Evolutionary conservation across 2,888 invertebrate species (phyloP).

Genomic region (Synanthedon andrenaeformis): DNA sequence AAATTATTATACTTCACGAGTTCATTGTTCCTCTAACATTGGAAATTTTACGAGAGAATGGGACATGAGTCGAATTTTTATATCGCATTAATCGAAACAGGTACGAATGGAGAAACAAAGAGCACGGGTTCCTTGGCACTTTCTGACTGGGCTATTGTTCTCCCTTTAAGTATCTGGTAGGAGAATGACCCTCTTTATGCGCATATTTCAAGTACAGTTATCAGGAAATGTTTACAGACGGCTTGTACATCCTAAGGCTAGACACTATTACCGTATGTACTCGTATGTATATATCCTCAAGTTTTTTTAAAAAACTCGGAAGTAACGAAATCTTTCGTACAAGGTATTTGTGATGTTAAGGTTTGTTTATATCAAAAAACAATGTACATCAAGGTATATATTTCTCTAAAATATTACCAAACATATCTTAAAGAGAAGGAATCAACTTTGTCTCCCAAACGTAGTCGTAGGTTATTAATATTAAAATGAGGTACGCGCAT

Average conservation of each 20-base stretch:
- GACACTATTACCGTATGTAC: too few species aligned
- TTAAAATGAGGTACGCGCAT: constrained; percentile 26
- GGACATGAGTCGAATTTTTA: constrained; percentile 60
- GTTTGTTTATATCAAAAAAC: constrained; percentile 7
- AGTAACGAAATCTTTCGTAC: constrained; percentile 18
- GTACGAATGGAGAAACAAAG: constrained; percentile 47
- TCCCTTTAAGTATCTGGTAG: constrained; percentile 26
- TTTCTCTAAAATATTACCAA: constrained; percentile 14
- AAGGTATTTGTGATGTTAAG: constrained; percentile 23
- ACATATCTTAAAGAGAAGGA: too few species aligned
- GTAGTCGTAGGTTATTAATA: constrained; percentile 9
- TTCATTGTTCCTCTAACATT: constrained; percentile 53
- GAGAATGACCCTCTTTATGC: constrained; percentile 56
- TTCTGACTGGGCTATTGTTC: constrained; percentile 56
- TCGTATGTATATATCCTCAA: too few species aligned
- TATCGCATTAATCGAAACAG: constrained; percentile 44
- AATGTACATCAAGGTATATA: constrained; percentile 20
- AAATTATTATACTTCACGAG: constrained; percentile 12
- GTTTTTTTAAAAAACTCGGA: constrained; percentile 14
- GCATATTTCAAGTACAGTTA: constrained; percentile 15
- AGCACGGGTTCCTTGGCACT: constrained; percentile 36
- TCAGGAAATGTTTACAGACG: too few species aligned
- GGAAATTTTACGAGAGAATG: constrained; percentile 54
- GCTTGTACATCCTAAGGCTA: too few species aligned
- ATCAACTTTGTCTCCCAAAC: too few species aligned